A percentile compares a stretch with the other conserved stretches of the same genome.
Evolutionary conservation across 2,113 vertebrate species (phyloP).

Genomic region (Clupea harengus): DNA sequence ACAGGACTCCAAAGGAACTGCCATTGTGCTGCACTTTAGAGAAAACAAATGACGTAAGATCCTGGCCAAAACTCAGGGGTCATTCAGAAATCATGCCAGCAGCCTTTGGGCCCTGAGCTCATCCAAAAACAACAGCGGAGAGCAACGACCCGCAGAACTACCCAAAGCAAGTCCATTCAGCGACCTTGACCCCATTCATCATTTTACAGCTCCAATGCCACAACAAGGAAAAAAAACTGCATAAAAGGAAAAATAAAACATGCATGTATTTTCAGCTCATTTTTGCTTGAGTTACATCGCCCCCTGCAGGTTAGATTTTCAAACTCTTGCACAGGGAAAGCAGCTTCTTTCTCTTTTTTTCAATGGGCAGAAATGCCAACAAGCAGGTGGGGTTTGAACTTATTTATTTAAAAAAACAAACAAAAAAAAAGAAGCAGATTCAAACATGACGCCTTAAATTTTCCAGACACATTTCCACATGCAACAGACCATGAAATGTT

Average conservation of each 20-base stretch:
- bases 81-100: neutral
- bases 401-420: conserved; percentile 56
- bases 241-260: neutral
- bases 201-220: conserved; percentile 18
- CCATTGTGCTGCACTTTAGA: neutral
- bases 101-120: conserved; percentile 19
- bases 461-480: conserved; percentile 31
- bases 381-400: conserved; percentile 23
- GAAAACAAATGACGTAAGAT: conserved; percentile 2
- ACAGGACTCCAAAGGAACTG: neutral
- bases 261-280: neutral
- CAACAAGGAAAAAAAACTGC: neutral
- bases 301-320: neutral
- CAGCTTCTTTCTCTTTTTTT: neutral
- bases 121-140: conserved; percentile 29
- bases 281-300: neutral
- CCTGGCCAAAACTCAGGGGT: neutral
- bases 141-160: conserved; percentile 26
- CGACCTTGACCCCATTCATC: conserved; percentile 34
- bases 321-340: neutral
- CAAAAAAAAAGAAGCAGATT: neutral
- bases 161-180: neutral
- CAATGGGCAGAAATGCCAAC: neutral
- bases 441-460: conserved; percentile 51
- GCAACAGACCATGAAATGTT: conserved; percentile 31